Evolutionary conservation across 2,888 invertebrate species (phyloP), one percentile per base, ranked within the genome.

Genomic region (Agapostemon virescens): DNA sequence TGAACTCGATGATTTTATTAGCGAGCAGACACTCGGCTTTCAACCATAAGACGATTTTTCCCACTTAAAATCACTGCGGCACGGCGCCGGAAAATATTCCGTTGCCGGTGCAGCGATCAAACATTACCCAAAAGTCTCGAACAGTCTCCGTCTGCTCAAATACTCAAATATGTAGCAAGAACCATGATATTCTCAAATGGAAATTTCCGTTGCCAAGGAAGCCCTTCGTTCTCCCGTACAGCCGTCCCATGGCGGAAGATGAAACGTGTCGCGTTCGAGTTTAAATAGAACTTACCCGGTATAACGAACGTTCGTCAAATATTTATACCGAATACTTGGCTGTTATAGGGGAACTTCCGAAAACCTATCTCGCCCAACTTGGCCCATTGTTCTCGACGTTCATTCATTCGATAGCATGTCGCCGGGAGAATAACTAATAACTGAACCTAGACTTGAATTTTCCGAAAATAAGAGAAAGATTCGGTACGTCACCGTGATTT

Each of bases 291-390:
- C 70, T 77, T 74, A 36, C 74, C 45, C 40, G 69, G 72, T 82
- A 63, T 82, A 77, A 82, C 77, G 82, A 82, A 82, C 72, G 82
- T 71, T 82, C 82, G 52, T 82, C 77, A 82, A 82, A 82, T 82
- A 82, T 82, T 82, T 82, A 82, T 77, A 74, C 77, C 81, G 77
- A 82, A 77, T 77, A 70, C 83, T 74, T 77, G 74, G 71, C 74
- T 74, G 70, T 82, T 82, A 77, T 74, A 72, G 81, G 81, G 64
- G 78, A 69, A 74, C 78, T 77, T 70, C 77, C 61, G 78, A 58
- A 82, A 69, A 78, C 64, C 83, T 71, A 77, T 66, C 77, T 69
- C 63, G 55, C 26, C n/a, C 63, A 49, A 74, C 45, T 69, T 68
- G 64, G n/a, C 23, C 67, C 69, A 73, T 74, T 82, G 77, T 82